Conservation (phyloP, 2,797 vertebrate species). For the Arnoldichthys spilopterus region DNA sequence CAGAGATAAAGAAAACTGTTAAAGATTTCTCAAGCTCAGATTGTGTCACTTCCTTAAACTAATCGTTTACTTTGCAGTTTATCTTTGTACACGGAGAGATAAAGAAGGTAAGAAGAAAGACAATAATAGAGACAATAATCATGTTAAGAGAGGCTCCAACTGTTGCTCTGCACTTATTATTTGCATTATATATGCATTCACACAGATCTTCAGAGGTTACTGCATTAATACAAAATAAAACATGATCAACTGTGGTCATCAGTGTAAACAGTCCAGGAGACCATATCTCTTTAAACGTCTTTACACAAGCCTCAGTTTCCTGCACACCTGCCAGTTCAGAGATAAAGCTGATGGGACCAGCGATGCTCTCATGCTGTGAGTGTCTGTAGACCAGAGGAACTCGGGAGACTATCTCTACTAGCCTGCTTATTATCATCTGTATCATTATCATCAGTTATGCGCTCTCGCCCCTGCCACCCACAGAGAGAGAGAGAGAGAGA, state of each 20-base stretch:
- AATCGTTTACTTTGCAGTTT: conserved; percentile 8
- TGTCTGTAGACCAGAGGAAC: conserved; percentile 14
- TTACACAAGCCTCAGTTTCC: conserved; percentile 10
- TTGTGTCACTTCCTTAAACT: conserved; percentile 5
- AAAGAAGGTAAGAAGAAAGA: conserved; percentile 6
- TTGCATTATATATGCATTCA: too few relatives aligned
- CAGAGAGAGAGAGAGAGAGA: conserved; percentile 57
- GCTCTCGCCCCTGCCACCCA: conserved; percentile 35
- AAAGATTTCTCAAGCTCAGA: conserved; percentile 20
- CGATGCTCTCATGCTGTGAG: conserved; percentile 33
- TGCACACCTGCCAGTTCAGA: background rate
- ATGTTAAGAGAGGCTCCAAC: conserved; percentile 5
- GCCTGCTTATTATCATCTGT: conserved; percentile 64
- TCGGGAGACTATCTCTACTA: conserved; percentile 30
- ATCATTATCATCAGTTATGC: conserved; percentile 66
- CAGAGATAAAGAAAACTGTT: conserved; percentile 46
- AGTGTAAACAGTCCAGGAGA: background rate
- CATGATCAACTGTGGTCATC: background rate
- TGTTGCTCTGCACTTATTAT: background rate
- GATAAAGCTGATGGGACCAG: conserved; percentile 22
- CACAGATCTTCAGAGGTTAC: background rate
- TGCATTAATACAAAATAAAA: background rate
- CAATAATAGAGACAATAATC: background rate
- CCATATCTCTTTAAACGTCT: conserved; percentile 2
- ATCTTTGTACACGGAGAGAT: conserved; percentile 14